Base-by-base conservation (phyloP, 1,140 invertebrate genomes). In the Trachelipus rathkii region DNA sequence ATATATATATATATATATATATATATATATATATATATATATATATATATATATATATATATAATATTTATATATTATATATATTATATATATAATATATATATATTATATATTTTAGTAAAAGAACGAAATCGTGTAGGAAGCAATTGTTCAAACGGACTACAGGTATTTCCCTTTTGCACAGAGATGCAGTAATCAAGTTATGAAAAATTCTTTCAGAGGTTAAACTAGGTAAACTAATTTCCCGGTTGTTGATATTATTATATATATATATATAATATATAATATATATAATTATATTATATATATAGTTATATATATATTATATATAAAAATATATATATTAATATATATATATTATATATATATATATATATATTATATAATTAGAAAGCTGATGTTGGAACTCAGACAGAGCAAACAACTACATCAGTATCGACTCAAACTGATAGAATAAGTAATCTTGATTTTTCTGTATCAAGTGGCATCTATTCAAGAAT, bases 91-190 rank as follows among this genome's bases (percentile, higher is more conserved):
- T 60, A n/a, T 24, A 15, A 69, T 10, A 19, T 21, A 23, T 69
- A 33, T 44, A 60, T 11, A 11, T 10, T 75, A n/a, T n/a, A n/a
- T n/a, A n/a, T n/a, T n/a, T n/a, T n/a, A n/a, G n/a, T n/a, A n/a
- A n/a, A n/a, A 77, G 79, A 82, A 53, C 66, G 73, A 10, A 80
- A 73, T 70, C 69, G 78, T 8, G 68, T 67, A 8, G 81, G 81
- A 82, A 21, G 81, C 78, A 15, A 81, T 81, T 60, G 77, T 78
- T 13, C 81, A 82, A 77, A 82, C 81, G 3, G 81, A 82, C 71
- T 80, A 79, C 74, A 73, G 79, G 43, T 78, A 76, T 74, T 72
- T 81, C 13, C 79, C 79, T 7, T 72, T 81, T 0, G 74, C 72
- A 5, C 13, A 73, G 19, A 15, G 33, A 71, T 33, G 10, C 1